Evolutionary conservation across 2,113 vertebrate genomes (phyloP), one percentile per base, ranked within the genome.

Genomic region (Sorex fumeus): DNA sequence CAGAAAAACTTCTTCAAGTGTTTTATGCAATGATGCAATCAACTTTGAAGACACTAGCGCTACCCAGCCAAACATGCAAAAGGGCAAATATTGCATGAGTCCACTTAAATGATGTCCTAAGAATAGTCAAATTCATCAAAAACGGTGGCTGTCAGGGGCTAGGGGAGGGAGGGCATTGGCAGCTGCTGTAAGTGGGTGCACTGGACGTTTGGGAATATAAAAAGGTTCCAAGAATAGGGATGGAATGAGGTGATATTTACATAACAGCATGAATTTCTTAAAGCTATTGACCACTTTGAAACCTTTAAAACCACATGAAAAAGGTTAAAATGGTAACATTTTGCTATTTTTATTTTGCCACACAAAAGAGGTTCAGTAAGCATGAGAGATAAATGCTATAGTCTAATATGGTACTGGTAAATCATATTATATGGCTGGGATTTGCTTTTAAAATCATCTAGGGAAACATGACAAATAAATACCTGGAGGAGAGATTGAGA

Each of bases 381-480:
- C 90, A n/a, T 72, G 57, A 83, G 66, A 88, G 27, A 71, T 28
- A 72, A 62, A 74, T 28, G 13, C 3, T 83, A 7, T 43, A 83
- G 25, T 45, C 45, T 70, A 28, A 3, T 66, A 30, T 69, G 16
- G 50, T 53, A 30, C 5, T 53, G 30, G 70, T 83, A n/a, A 85
- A 16, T 64, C 19, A 53, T 12, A 50, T 11, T 12, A 72, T 40
- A 40, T 57, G 34, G 3, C 10, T 45, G 45, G 34, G 25, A 74
- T 88, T 67, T 84, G 45, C 60, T 81, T 81, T 72, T 80, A 53
- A 89, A 87, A 78, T 45, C 18, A 87, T 21, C 32, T 40, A 77
- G 11, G 64, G 47, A 93, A 66, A 88, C 21, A n/a, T 76, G 19
- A 69, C 11, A 69, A 36, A 85, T 1, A 57, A 90, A 57, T 15